Evolutionary conservation across 1,140 invertebrate genomes (phyloP).

Genomic region (Drosophila pallidifrons): DNA sequence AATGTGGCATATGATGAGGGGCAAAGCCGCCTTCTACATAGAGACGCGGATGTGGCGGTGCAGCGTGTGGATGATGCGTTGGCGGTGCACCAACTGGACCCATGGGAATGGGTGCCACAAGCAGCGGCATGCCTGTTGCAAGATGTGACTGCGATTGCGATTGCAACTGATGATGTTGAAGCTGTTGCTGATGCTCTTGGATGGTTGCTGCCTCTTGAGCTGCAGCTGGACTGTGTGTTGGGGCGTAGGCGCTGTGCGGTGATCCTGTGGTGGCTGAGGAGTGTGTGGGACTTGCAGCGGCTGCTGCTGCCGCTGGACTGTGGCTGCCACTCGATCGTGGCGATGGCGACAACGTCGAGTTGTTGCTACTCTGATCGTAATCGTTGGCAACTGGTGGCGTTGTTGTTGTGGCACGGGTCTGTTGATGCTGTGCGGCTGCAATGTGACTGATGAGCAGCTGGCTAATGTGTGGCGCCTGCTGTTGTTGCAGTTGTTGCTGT

Average conservation of each 20-base stretch:
- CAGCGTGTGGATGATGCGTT: background rate
- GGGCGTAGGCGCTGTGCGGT: constrained; percentile 61
- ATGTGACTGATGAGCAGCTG: constrained; percentile 79
- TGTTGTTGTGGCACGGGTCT: constrained; percentile 37
- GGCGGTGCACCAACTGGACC: constrained; percentile 35
- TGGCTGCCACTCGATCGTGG: constrained; percentile 62
- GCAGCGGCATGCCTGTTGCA: constrained; percentile 60
- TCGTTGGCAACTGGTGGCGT: constrained; percentile 40
- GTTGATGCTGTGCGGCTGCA: constrained; percentile 62
- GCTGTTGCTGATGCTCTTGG: constrained; percentile 8
- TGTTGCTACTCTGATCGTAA: constrained; percentile 74
- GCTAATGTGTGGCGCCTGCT: constrained; percentile 68
- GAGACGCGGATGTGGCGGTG: constrained; percentile 55
- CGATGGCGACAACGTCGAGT: constrained; percentile 72
- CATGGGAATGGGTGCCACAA: constrained; percentile 72
- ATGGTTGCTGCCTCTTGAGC: constrained; percentile 17
- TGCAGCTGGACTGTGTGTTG: constrained; percentile 53
- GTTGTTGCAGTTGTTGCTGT: constrained; percentile 51
- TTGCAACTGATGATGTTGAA: constrained; percentile 21
- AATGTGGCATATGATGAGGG: constrained; percentile 64
- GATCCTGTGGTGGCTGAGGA: constrained; percentile 71
- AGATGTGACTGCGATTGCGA: constrained; percentile 8
- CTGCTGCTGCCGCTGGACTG: constrained; percentile 51
- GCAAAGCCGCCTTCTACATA: constrained; percentile 64
- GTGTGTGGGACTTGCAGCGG: constrained; percentile 60